phyloP scores from a whole-genome alignment of 2,888 invertebrate genomes.

The Drosophila paramelanica region DNA sequence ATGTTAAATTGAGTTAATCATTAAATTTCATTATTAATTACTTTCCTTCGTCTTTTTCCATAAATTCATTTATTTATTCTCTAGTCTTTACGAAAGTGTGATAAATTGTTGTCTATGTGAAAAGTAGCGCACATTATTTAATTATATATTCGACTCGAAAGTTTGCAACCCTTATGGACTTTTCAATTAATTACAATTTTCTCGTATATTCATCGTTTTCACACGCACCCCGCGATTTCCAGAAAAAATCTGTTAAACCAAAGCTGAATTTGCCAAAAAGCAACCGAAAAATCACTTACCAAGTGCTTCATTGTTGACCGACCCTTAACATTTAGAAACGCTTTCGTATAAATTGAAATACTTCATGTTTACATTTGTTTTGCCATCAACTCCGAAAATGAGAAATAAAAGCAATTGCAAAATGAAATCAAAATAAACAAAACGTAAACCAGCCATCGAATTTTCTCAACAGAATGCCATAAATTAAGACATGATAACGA shows the following conservation, averaged over 20 bases:
- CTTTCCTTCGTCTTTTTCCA: too few relatives aligned
- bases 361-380: slow-evolving; percentile 29
- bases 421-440: slow-evolving; percentile 28
- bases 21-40: too few relatives aligned
- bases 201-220: neutral
- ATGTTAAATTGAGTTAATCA: too few relatives aligned
- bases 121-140: neutral
- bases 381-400: neutral
- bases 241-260: slow-evolving; percentile 1
- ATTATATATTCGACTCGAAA: neutral
- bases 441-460: slow-evolving; percentile 38
- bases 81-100: too few relatives aligned
- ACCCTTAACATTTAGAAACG: slow-evolving; percentile 16
- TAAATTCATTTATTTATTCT: too few relatives aligned
- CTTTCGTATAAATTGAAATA: slow-evolving; percentile 34
- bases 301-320: slow-evolving; percentile 21
- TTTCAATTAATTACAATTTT: slow-evolving; percentile 34
- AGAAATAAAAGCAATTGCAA: slow-evolving; percentile 5
- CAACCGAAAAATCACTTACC: slow-evolving; percentile 31
- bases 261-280: slow-evolving; percentile 21
- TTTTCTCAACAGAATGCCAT: slow-evolving; percentile 27
- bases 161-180: slow-evolving; percentile 14
- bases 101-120: neutral
- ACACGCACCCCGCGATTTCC: slow-evolving; percentile 1
- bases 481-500: slow-evolving; percentile 43